Evolutionary conservation across 2,797 vertebrate genomes (phyloP), one percentile per base, ranked within the genome.

Genomic region (Anolis apletophallus): DNA sequence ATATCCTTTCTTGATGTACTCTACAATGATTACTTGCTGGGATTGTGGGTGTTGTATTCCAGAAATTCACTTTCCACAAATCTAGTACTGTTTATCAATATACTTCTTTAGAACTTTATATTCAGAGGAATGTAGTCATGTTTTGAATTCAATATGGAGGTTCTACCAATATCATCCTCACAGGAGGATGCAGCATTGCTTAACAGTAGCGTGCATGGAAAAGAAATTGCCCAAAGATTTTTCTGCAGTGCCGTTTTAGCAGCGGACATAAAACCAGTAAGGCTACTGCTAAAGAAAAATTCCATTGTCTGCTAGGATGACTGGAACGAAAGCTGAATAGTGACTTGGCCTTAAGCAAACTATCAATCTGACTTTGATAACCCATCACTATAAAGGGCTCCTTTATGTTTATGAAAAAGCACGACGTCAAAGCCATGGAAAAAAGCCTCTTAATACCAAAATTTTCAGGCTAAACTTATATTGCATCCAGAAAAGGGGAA

Each of bases 301-400:
- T 96, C 96, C 97, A 97, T 98, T 98, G 98, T 98, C 97, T 97
- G 95, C 98, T 96, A 96, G 96, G 96, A 97, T 34, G 96, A 97
- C 97, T 97, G 98, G 97, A 99, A 99, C 97, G 96, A 99, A 99
- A 98, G 98, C 98, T 98, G 97, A 99, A 99, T 99, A 97, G 97
- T 94, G 93, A 96, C 94, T 96, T 97, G 92, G 98, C 98, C 98
- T 96, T 96, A 96, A 98, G 99, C 98, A 83, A 97, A 96, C 96
- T 97, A 97, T 96, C 94, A 96, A 96, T 97, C 97, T 96, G 96
- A 98, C 98, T 98, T 97, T 96, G 96, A 97, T 97, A 97, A 96
- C 95, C 94, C 96, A 95, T 95, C 93, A 92, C 94, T 96, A 73
- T 97, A 95, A 99, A 98, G 97, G 98, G 91, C 91, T 93, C 97